phyloP scores from a whole-genome alignment of 2,797 vertebrate species.

The Spheniscus humboldti region DNA sequence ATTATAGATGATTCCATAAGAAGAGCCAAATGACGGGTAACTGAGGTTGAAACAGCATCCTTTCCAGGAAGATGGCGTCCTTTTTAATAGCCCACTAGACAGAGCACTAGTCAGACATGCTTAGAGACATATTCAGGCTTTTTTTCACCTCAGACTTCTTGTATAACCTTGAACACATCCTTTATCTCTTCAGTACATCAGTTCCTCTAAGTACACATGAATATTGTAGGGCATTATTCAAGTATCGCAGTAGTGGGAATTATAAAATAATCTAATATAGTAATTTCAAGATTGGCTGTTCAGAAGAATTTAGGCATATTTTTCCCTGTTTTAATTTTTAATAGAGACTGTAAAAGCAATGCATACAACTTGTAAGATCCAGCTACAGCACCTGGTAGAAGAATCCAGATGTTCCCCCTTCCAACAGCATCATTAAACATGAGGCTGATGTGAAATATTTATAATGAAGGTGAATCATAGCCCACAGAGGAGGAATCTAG shows the following conservation, averaged over 20 bases:
- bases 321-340: conserved; percentile 49
- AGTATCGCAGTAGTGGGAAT: conserved; percentile 42
- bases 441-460: conserved; percentile 64
- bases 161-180: conserved; percentile 35
- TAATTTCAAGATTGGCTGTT: conserved; percentile 43
- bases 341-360: conserved; percentile 40
- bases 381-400: conserved; percentile 48
- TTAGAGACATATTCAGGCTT: not conserved
- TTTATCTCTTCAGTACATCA: conserved; percentile 35
- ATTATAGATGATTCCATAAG: not conserved
- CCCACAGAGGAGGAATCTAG: conserved; percentile 58
- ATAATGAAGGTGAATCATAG: conserved; percentile 65
- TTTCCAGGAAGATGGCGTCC: not conserved
- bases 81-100: not conserved
- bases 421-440: conserved; percentile 58
- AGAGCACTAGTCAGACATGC: not conserved
- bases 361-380: conserved; percentile 42
- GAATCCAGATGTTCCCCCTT: conserved; percentile 59
- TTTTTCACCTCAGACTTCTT: conserved; percentile 1
- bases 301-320: conserved; percentile 43
- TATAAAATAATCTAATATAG: conserved; percentile 44
- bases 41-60: not conserved
- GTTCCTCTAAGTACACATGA: conserved; percentile 36
- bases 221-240: conserved; percentile 34
- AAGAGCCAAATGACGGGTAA: not conserved